Percentiles rank a stretch among this genome's conserved stretches.
Conservation (phyloP, 2,797 vertebrate genomes). For the Gobio occitaniae region DNA sequence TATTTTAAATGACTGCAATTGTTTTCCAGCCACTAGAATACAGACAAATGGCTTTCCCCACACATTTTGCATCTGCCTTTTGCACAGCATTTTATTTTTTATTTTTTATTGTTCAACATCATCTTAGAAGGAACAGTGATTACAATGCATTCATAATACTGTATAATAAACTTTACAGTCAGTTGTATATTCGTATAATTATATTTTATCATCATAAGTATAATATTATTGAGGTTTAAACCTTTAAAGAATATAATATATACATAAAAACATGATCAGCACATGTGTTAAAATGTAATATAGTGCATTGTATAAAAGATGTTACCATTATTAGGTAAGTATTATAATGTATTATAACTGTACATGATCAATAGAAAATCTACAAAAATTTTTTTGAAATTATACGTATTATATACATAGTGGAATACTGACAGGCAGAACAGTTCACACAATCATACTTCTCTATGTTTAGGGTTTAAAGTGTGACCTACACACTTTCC, state of each 20-base stretch:
- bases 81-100: background rate
- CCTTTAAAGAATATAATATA: too few relatives aligned
- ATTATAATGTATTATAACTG: too few relatives aligned
- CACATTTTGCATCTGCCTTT: background rate
- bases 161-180: background rate
- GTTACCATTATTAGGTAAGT: too few relatives aligned
- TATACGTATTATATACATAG: too few relatives aligned
- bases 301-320: too few relatives aligned
- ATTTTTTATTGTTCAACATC: too few relatives aligned
- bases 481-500: background rate
- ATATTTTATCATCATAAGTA: background rate
- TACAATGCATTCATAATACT: background rate
- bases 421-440: background rate
- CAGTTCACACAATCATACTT: background rate
- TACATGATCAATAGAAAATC: too few relatives aligned
- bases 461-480: background rate
- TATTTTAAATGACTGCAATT: background rate
- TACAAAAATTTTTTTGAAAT: too few relatives aligned
- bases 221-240: background rate
- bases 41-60: background rate
- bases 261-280: too few relatives aligned
- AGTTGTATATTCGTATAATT: background rate
- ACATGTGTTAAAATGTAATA: too few relatives aligned
- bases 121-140: background rate
- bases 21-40: background rate